Evolutionary conservation across 2,113 vertebrate genomes (phyloP).

Genomic region (Spheniscus mendiculus): DNA sequence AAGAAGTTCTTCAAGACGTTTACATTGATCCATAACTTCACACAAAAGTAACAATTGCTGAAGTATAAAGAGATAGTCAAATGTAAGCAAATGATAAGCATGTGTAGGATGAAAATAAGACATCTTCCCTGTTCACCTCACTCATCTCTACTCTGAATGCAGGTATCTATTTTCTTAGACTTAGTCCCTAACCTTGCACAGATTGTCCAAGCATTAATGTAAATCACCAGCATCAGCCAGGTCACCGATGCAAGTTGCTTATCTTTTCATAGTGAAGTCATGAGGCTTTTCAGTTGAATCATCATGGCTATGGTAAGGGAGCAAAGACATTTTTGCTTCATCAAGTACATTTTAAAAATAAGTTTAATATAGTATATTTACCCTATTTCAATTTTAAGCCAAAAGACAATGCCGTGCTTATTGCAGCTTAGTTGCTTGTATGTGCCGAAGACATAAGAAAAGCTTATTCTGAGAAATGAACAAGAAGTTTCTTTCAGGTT

Average conservation of each 20-base stretch:
- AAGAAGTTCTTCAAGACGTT: background rate
- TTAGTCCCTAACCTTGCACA: conserved; percentile 23
- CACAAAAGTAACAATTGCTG: background rate
- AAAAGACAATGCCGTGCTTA: conserved; percentile 9
- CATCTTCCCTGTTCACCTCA: background rate
- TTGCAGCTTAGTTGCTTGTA: background rate
- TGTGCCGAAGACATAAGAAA: background rate
- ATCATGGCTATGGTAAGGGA: background rate
- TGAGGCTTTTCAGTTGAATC: background rate
- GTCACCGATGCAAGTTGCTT: background rate
- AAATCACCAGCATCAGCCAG: conserved; percentile 35
- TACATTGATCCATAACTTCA: background rate
- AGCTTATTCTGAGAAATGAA: background rate
- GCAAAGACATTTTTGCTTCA: background rate
- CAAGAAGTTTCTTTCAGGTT: background rate
- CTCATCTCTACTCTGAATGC: background rate
- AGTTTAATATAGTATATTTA: background rate
- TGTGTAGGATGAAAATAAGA: background rate
- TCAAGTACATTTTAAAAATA: background rate
- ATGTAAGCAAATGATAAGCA: background rate
- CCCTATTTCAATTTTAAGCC: background rate
- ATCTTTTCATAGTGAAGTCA: background rate
- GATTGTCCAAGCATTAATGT: background rate
- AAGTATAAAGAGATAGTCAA: background rate
- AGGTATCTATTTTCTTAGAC: background rate